A percentile compares a stretch with the other conserved stretches of the same genome.
Evolutionary conservation across 37 sponge, comb jelly and placozoan species (phyloP).

Genomic region (Oscarella lobularis): DNA sequence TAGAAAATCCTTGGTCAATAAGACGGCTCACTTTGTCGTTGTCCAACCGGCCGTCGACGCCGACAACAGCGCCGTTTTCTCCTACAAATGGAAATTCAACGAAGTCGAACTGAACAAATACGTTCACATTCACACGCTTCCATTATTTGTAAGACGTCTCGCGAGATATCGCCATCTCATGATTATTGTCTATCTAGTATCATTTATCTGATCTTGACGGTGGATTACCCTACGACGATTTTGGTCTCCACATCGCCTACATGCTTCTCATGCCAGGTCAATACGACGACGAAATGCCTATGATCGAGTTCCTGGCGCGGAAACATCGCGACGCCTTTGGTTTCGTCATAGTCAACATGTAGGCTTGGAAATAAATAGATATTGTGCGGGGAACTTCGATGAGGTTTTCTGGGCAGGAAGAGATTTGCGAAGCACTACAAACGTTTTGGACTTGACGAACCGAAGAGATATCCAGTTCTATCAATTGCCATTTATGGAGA

Average conservation of each 20-base stretch:
- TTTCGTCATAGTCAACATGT: not conserved
- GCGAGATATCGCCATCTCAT: not conserved
- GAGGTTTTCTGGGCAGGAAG: not conserved
- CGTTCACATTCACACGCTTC: not conserved
- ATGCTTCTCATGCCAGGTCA: not conserved
- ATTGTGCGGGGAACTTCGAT: not conserved
- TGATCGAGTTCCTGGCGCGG: not conserved
- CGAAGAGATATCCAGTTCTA: not conserved
- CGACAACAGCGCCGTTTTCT: not conserved
- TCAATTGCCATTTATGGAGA: not conserved
- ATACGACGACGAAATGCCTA: not conserved
- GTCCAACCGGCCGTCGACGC: not conserved
- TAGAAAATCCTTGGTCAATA: not conserved
- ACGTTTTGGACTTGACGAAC: not conserved
- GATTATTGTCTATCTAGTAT: not conserved
- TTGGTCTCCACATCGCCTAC: not conserved
- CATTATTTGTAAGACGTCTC: not conserved
- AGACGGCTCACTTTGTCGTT: not conserved
- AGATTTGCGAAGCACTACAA: not conserved
- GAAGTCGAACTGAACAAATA: constrained; percentile 6
- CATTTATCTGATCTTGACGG: not conserved
- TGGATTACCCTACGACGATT: not conserved
- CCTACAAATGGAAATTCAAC: not conserved
- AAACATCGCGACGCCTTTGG: not conserved
- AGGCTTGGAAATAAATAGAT: not conserved